These are phyloP conservation scores for Lampropteryx suffumata DNA, from an alignment of 2,888 invertebrate species.

Conservation along the genomic window DNA sequence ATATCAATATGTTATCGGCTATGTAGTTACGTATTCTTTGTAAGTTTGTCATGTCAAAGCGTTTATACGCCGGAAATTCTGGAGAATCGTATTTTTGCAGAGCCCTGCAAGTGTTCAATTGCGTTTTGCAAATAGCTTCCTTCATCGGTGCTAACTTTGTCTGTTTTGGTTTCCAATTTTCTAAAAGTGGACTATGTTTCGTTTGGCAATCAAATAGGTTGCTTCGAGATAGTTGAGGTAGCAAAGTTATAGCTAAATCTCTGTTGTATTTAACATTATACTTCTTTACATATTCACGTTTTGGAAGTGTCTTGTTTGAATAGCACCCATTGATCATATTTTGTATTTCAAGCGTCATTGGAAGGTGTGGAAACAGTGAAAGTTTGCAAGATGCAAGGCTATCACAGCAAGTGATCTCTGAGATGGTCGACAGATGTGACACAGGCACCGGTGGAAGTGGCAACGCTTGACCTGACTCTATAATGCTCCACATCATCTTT, in stretches of 20 bases:
- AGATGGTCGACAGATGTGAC: constrained; percentile 44
- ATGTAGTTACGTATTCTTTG: constrained; percentile 22
- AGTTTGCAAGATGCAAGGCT: constrained; percentile 18
- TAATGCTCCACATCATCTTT: constrained; percentile 52
- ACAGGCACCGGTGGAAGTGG: constrained; percentile 26
- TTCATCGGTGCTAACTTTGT: neutral
- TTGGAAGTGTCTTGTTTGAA: neutral
- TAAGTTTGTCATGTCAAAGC: constrained; percentile 22
- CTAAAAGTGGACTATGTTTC: neutral
- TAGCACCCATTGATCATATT: constrained; percentile 31
- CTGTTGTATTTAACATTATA: constrained; percentile 3
- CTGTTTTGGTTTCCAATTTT: neutral
- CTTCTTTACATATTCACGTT: neutral
- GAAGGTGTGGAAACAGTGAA: constrained; percentile 20
- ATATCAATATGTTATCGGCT: neutral
- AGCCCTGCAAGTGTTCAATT: constrained; percentile 33
- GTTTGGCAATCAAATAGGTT: constrained; percentile 16
- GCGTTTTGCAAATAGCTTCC: neutral
- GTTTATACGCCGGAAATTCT: constrained; percentile 20
- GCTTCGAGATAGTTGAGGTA: constrained; percentile 22
- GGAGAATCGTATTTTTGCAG: constrained; percentile 38
- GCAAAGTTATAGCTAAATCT: constrained; percentile 20
- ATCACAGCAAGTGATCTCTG: constrained; percentile 39
- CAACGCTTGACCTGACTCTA: constrained; percentile 35
- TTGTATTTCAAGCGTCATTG: constrained; percentile 29